Evolutionary conservation across 2,888 invertebrate genomes (phyloP).

Genomic region (Tenthredo notha): DNA sequence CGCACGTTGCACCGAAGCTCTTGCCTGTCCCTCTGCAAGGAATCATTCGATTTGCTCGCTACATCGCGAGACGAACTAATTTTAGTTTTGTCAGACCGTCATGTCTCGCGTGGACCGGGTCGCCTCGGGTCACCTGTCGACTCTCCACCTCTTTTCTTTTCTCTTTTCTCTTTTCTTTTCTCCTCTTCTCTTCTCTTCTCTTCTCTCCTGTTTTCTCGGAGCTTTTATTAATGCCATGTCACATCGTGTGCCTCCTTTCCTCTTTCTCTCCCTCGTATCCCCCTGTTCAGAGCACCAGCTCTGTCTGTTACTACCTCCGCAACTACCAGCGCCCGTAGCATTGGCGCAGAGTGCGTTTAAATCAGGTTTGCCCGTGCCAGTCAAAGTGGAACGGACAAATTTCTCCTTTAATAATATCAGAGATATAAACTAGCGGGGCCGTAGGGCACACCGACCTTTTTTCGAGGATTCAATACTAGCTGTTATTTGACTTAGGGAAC

Average conservation of each 20-base stretch:
- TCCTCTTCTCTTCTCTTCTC: conserved; percentile 53
- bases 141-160: conserved; percentile 50
- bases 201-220: conserved; percentile 54
- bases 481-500: background rate
- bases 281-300: conserved; percentile 23
- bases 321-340: conserved; percentile 50
- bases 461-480: conserved; percentile 33
- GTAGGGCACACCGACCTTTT: conserved; percentile 39
- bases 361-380: conserved; percentile 36
- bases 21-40: conserved; percentile 16
- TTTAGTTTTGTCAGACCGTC: conserved; percentile 63
- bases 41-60: conserved; percentile 55
- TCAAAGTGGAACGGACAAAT: conserved; percentile 47
- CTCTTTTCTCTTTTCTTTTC: conserved; percentile 41
- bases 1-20: conserved; percentile 22
- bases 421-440: conserved; percentile 40
- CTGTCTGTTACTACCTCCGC: conserved; percentile 40
- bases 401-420: conserved; percentile 48
- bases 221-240: conserved; percentile 67
- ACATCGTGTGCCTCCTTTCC: conserved; percentile 59
- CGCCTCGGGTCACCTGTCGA: conserved; percentile 55
- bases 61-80: conserved; percentile 63
- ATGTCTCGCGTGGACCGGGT: conserved; percentile 54
- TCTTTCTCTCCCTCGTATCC: conserved; percentile 55
- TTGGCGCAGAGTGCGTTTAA: conserved; percentile 46